Evolutionary conservation across 2,113 vertebrate species (phyloP).

Genomic region (Aphyosemion australe): DNA sequence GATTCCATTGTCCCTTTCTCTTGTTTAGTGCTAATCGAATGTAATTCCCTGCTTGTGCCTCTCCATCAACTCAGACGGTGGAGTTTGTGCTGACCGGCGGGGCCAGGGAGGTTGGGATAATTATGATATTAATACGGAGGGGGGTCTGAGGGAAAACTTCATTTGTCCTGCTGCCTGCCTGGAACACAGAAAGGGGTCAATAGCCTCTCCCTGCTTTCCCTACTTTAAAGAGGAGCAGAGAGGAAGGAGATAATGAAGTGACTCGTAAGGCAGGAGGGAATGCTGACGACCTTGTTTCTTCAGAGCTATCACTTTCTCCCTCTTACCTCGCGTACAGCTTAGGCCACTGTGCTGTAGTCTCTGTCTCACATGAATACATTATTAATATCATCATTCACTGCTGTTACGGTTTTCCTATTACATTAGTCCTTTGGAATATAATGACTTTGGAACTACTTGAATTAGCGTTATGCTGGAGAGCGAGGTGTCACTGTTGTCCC

Average conservation of each 20-base stretch:
- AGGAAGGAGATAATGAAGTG: constrained; percentile 80
- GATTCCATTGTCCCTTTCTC: constrained; percentile 77
- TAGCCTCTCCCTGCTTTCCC: constrained; percentile 68
- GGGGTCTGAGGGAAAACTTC: constrained; percentile 74
- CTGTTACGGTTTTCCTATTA: constrained; percentile 74
- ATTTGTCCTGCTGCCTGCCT: constrained; percentile 78
- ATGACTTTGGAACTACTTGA: constrained; percentile 75
- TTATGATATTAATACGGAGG: constrained; percentile 81
- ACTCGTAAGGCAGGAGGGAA: constrained; percentile 76
- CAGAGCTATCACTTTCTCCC: constrained; percentile 69
- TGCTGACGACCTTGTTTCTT: constrained; percentile 81
- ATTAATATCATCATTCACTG: constrained; percentile 72
- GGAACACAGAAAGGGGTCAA: constrained; percentile 77
- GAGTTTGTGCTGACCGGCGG: constrained; percentile 64
- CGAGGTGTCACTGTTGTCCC: constrained; percentile 71
- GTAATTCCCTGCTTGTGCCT: constrained; percentile 76
- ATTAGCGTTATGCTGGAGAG: constrained; percentile 70
- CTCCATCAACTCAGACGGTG: constrained; percentile 76
- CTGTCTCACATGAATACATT: constrained; percentile 75
- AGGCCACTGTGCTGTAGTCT: constrained; percentile 58
- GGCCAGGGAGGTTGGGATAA: constrained; percentile 76
- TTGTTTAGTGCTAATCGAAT: constrained; percentile 83
- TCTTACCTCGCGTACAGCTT: constrained; percentile 58
- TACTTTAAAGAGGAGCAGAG: constrained; percentile 69
- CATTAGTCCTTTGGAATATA: constrained; percentile 73